Percentiles rank a stretch among this genome's conserved stretches.
Conservation (phyloP, 2,888 invertebrate genomes). For the Leucoptera coffeella region DNA sequence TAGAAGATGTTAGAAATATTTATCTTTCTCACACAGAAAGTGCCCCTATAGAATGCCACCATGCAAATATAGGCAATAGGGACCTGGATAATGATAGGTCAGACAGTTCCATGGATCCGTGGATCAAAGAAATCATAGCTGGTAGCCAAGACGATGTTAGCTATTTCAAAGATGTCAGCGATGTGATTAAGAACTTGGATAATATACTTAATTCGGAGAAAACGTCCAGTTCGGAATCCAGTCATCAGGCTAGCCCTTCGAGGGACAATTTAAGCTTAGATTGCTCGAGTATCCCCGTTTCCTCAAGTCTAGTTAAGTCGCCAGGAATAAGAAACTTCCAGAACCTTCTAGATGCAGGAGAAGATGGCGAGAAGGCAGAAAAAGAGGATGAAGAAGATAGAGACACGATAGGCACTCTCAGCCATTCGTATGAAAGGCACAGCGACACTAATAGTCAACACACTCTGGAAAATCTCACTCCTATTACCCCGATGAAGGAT, state of each 20-base stretch:
- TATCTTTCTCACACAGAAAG: conserved; percentile 40
- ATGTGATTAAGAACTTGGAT: conserved; percentile 59
- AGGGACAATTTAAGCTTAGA: conserved; percentile 41
- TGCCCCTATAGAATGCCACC: conserved; percentile 29
- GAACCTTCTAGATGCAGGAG: conserved; percentile 25
- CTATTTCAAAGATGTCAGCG: conserved; percentile 55
- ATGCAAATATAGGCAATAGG: conserved; percentile 26
- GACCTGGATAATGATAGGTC: conserved; percentile 26
- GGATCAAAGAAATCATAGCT: conserved; percentile 54
- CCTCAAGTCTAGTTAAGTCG: conserved; percentile 37
- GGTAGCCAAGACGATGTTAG: conserved; percentile 55
- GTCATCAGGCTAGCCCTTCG: conserved; percentile 48
- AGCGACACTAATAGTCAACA: conserved; percentile 35
- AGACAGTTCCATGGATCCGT: conserved; percentile 49
- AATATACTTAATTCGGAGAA: conserved; percentile 57
- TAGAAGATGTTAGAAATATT: conserved; percentile 53
- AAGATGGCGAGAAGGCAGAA: conserved; percentile 18
- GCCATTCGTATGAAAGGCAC: conserved; percentile 40
- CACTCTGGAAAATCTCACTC: conserved; percentile 36
- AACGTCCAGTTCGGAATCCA: conserved; percentile 54
- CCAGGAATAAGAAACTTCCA: conserved; percentile 43
- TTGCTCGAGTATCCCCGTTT: conserved; percentile 37
- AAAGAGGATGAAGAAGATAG: conserved; percentile 17
- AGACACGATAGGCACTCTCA: conserved; percentile 34
- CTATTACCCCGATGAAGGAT: conserved; percentile 35